Percentiles rank a stretch among this genome's conserved stretches.
These are phyloP conservation scores for Euplexia lucipara DNA, from an alignment of 2,888 invertebrate species.

Conservation along the genomic window DNA sequence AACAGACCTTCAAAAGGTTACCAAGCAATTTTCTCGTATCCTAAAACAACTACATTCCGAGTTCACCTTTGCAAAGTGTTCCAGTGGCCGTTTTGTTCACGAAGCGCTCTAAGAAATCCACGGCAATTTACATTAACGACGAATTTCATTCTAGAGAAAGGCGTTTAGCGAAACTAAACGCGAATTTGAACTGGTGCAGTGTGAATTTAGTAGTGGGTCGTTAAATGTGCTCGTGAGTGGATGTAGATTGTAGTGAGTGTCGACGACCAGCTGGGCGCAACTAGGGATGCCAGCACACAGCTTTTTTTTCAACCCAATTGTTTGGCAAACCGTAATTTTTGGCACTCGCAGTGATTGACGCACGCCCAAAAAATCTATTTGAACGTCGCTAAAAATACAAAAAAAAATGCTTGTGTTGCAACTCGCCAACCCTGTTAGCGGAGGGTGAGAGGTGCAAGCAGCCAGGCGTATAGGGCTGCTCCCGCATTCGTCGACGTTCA, in stretches of 20 bases:
- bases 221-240: slow-evolving; percentile 53
- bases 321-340: slow-evolving; percentile 1
- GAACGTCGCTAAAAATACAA: slow-evolving; percentile 25
- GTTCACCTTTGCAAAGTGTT: slow-evolving; percentile 31
- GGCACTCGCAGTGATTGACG: slow-evolving; percentile 19
- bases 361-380: slow-evolving; percentile 31
- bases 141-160: slow-evolving; percentile 59
- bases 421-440: slow-evolving; percentile 56
- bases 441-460: slow-evolving; percentile 55
- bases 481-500: slow-evolving; percentile 69
- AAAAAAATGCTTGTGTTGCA: slow-evolving; percentile 21
- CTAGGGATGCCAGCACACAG: slow-evolving; percentile 29
- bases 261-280: slow-evolving; percentile 5
- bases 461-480: slow-evolving; percentile 63
- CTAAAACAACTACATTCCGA: slow-evolving; percentile 12
- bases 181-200: slow-evolving; percentile 31
- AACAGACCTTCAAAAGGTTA: not conserved
- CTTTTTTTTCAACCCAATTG: not conserved
- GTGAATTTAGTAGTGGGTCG: slow-evolving; percentile 63
- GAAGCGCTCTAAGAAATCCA: slow-evolving; percentile 48
- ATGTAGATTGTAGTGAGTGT: slow-evolving; percentile 44
- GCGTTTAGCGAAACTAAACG: slow-evolving; percentile 55
- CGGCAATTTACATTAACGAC: slow-evolving; percentile 59
- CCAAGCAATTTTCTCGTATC: slow-evolving; percentile 20
- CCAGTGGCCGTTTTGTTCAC: slow-evolving; percentile 37